Percentiles rank a stretch among this genome's conserved stretches.
phyloP scores from a whole-genome alignment of 1,140 invertebrate species.

The Brachionus asplanchnoidis region DNA sequence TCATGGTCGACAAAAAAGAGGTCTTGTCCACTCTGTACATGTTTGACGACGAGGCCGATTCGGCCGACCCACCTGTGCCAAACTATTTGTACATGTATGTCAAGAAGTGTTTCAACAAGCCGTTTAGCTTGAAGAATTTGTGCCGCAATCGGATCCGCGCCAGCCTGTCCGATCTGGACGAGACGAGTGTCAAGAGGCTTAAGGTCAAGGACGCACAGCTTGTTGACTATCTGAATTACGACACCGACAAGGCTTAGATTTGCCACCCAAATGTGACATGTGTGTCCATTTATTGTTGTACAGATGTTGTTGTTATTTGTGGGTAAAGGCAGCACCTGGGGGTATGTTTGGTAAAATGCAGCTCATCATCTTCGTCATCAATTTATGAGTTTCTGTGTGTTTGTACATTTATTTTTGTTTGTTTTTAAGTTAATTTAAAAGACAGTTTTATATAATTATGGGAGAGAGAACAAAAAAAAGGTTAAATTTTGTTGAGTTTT shows the following conservation, averaged over 20 bases:
- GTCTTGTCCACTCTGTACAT: background rate
- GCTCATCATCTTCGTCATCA: too few species aligned
- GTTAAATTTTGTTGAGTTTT: background rate
- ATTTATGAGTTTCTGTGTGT: too few species aligned
- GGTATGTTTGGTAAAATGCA: too few species aligned
- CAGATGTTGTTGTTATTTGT: background rate
- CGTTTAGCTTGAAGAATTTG: conserved; percentile 11
- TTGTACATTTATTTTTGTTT: too few species aligned
- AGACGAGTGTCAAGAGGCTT: background rate
- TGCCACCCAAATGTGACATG: background rate
- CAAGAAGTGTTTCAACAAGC: background rate
- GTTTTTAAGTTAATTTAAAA: too few species aligned
- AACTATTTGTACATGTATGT: background rate
- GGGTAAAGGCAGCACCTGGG: background rate
- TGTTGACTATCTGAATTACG: background rate
- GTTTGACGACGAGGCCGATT: background rate
- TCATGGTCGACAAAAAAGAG: background rate
- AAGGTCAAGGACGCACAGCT: background rate
- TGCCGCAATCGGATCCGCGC: background rate
- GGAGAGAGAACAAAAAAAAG: background rate
- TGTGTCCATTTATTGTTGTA: background rate
- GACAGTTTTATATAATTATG: background rate
- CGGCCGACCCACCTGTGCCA: background rate
- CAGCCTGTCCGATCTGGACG: background rate
- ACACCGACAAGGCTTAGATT: background rate